A percentile compares a stretch with the other conserved stretches of the same genome.
Evolutionary conservation across 2,113 vertebrate genomes (phyloP).

Genomic region (rat (Rattus norvegicus)): DNA sequence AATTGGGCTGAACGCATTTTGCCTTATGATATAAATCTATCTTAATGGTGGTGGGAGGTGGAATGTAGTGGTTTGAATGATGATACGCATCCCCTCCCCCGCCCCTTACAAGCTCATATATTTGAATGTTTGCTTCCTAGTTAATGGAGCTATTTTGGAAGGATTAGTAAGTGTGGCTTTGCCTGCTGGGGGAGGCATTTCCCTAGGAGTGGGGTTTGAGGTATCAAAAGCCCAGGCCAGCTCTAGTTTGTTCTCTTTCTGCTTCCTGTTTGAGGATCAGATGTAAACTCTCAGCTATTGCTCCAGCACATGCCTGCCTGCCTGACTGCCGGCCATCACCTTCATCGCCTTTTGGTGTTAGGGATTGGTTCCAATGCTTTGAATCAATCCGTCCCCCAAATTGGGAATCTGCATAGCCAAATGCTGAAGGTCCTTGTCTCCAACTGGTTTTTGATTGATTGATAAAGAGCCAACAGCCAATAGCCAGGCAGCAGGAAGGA

Average conservation of each 20-base stretch:
- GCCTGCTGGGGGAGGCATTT: neutral
- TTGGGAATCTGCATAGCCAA: no score
- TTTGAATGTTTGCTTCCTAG: neutral
- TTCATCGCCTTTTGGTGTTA: neutral
- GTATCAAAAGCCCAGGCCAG: neutral
- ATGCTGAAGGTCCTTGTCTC: no score
- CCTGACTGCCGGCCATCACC: neutral
- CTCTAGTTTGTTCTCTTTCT: neutral
- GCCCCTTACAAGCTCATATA: neutral
- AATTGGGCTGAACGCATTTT: neutral
- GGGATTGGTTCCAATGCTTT: no score
- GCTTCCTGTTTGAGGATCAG: neutral
- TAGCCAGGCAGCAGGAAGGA: no score
- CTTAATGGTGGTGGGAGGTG: neutral
- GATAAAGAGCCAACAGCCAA: no score
- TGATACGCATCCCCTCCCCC: no score
- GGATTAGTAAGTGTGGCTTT: neutral
- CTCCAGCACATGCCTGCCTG: neutral
- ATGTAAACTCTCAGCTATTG: neutral
- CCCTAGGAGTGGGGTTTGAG: neutral
- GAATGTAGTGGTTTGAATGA: neutral
- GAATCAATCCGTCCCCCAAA: no score
- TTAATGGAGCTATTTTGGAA: neutral
- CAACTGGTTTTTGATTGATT: no score
- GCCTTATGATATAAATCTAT: neutral